phyloP scores from a whole-genome alignment of 1,140 invertebrate species.

The Ceratitis capitata region DNA sequence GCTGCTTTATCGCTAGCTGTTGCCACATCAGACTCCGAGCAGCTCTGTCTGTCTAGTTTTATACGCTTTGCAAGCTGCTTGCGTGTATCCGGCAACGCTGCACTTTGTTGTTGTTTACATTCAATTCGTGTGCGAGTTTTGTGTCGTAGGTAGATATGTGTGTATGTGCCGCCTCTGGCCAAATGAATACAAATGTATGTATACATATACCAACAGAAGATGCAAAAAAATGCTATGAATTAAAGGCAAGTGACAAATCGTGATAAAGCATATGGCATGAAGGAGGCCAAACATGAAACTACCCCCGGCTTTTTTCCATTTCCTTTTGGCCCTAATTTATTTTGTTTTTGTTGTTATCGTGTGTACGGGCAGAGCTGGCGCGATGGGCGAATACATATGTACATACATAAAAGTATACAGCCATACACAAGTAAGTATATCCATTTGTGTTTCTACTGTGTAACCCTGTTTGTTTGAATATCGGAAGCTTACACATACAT shows the following conservation, averaged over 20 bases:
- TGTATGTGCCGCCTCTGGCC: not conserved
- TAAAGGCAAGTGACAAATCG: not conserved
- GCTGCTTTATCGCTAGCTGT: not conserved
- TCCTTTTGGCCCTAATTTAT: not conserved
- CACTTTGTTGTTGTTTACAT: not conserved
- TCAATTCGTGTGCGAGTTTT: too few relatives aligned
- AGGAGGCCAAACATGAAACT: not conserved
- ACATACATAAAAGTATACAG: not conserved
- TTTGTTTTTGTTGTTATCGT: not conserved
- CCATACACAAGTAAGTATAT: too few relatives aligned
- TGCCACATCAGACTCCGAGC: too few relatives aligned
- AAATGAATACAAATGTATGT: not conserved
- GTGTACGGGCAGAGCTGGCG: not conserved
- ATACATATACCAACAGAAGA: not conserved
- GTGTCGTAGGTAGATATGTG: too few relatives aligned
- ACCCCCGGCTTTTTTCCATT: not conserved
- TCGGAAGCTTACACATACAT: not conserved
- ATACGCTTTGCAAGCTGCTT: not conserved
- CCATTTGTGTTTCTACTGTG: not conserved
- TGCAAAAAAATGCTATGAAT: not conserved
- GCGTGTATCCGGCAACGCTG: slow-evolving; percentile 5
- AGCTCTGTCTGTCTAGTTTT: not conserved
- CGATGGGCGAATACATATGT: not conserved
- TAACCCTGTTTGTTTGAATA: not conserved
- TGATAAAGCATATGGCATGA: not conserved